A percentile compares a stretch with the other conserved stretches of the same genome.
These are phyloP conservation scores for Diarsia dahlii DNA, from an alignment of 2,888 invertebrate species.

Conservation along the genomic window DNA sequence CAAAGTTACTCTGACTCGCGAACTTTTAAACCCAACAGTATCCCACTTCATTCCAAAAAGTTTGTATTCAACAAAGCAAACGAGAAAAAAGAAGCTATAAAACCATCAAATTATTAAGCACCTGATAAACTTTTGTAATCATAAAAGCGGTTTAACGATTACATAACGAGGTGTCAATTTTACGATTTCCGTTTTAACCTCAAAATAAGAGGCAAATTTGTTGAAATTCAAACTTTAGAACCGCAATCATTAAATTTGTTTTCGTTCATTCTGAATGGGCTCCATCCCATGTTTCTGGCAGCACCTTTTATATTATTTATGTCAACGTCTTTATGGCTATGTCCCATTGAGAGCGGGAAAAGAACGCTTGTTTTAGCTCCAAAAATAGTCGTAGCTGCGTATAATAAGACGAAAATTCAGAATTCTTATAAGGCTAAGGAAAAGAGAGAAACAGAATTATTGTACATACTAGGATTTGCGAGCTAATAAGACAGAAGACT, in stretches of 20 bases:
- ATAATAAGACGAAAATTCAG: constrained; percentile 1
- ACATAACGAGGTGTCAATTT: constrained; percentile 56
- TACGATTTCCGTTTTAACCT: constrained; percentile 43
- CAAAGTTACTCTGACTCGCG: constrained; percentile 67
- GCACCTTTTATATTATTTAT: constrained; percentile 85
- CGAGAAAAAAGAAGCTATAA: constrained; percentile 41
- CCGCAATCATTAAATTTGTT: constrained; percentile 67
- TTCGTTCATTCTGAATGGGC: constrained; percentile 49
- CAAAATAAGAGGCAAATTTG: constrained; percentile 47
- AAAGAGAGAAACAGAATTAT: neutral
- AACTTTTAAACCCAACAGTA: constrained; percentile 53
- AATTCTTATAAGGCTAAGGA: constrained; percentile 5
- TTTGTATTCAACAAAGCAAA: constrained; percentile 45
- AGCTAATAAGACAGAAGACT: constrained; percentile 1
- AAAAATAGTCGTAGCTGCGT: constrained; percentile 13
- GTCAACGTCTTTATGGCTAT: constrained; percentile 81
- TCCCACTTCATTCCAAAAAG: constrained; percentile 41
- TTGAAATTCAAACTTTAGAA: constrained; percentile 49
- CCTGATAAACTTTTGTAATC: constrained; percentile 57
- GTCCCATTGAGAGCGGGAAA: constrained; percentile 34
- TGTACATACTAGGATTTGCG: constrained; percentile 4
- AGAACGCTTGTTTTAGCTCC: neutral
- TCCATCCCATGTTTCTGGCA: constrained; percentile 75
- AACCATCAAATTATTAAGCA: constrained; percentile 58
- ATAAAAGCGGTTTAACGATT: constrained; percentile 50